phyloP scores from a whole-genome alignment of 2,888 invertebrate genomes.

The Lasioglossum zephyrum region DNA sequence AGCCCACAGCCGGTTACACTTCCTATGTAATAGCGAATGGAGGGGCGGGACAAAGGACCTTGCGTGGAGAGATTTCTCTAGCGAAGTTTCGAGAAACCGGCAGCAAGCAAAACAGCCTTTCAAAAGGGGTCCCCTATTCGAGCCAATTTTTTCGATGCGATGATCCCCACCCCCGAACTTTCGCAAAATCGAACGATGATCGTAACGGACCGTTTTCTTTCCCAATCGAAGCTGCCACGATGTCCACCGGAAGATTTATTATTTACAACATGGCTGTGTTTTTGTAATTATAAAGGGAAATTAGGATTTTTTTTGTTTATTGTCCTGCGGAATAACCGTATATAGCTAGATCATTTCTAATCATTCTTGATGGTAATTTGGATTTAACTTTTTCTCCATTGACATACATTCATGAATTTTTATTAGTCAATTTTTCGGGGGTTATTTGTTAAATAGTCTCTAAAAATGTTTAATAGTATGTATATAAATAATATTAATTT shows the following conservation, averaged over 20 bases:
- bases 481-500: not conserved
- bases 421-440: not conserved
- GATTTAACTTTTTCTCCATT: not conserved
- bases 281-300: not conserved
- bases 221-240: conserved; percentile 55
- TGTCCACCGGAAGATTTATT: not conserved
- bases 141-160: not conserved
- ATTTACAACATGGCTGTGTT: not conserved
- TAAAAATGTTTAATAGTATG: not conserved
- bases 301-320: too few species aligned
- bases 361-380: not conserved
- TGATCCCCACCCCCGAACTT: not conserved
- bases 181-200: conserved; percentile 9
- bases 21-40: conserved; percentile 25
- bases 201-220: conserved; percentile 50
- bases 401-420: not conserved
- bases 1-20: conserved; percentile 5
- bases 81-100: conserved; percentile 60
- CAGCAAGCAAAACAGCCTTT: conserved; percentile 45
- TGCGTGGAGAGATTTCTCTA: conserved; percentile 50
- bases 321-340: too few species aligned
- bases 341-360: not conserved
- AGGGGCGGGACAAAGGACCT: conserved; percentile 26
- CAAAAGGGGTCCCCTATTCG: not conserved
- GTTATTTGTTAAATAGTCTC: not conserved